Conservation (phyloP, 2,113 vertebrate species). For the Microcebus ravelobensis region DNA sequence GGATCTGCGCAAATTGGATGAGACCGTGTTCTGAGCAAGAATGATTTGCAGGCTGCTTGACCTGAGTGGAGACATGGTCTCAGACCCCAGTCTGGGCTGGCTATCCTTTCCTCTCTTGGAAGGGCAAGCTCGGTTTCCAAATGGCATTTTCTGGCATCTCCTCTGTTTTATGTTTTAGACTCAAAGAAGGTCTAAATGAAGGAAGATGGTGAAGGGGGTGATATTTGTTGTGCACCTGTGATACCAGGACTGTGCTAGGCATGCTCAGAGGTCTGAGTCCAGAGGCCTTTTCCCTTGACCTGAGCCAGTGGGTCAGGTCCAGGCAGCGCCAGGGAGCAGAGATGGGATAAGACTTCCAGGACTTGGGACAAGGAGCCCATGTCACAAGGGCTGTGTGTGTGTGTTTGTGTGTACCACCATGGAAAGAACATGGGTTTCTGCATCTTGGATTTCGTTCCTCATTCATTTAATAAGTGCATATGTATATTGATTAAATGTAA, state of each 20-base stretch:
- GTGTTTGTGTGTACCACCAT: neutral
- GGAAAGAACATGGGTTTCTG: neutral
- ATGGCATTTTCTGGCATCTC: neutral
- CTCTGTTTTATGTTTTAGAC: neutral
- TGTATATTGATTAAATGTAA: neutral
- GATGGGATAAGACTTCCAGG: neutral
- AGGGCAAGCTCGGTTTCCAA: neutral
- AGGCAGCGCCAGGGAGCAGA: neutral
- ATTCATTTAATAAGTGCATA: conserved; percentile 6
- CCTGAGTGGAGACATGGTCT: neutral
- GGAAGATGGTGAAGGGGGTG: neutral
- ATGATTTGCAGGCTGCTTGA: neutral
- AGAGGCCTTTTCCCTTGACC: neutral
- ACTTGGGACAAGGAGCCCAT: neutral
- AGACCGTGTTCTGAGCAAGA: neutral
- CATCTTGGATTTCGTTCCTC: neutral
- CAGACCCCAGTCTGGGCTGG: too few species aligned
- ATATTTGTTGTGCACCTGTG: neutral
- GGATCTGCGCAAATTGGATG: neutral
- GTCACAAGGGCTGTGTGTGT: neutral
- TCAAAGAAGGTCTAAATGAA: neutral
- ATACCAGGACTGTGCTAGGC: too few species aligned
- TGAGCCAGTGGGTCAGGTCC: neutral
- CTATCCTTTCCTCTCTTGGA: neutral
- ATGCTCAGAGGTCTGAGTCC: neutral